Conservation (phyloP, 2,797 vertebrate genomes). For the Bradypodion ventrale region DNA sequence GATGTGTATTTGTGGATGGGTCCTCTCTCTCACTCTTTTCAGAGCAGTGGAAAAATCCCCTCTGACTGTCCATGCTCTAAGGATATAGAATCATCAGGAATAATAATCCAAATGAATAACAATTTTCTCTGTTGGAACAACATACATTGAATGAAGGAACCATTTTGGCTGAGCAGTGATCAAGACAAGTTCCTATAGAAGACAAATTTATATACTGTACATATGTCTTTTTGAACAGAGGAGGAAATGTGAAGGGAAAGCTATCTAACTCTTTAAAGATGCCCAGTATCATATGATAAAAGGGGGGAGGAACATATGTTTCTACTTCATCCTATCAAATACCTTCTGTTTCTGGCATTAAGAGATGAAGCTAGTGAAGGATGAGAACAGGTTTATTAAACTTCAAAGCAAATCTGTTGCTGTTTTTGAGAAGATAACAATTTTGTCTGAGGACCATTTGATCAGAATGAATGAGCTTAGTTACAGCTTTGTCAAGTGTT, state of each 20-base stretch:
- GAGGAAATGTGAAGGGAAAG: not conserved
- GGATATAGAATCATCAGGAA: no score
- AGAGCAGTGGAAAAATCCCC: no score
- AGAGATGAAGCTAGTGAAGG: constrained; percentile 18
- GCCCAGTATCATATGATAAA: constrained; percentile 28
- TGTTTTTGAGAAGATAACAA: constrained; percentile 22
- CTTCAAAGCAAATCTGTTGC: constrained; percentile 27
- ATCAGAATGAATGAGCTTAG: constrained; percentile 32
- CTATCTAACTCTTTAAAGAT: constrained; percentile 18
- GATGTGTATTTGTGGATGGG: no score
- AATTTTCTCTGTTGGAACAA: no score
- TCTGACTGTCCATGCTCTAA: no score
- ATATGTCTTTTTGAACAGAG: not conserved
- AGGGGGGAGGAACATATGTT: constrained; percentile 10
- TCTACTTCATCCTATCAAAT: constrained; percentile 32
- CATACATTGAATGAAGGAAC: no score
- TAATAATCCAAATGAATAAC: no score
- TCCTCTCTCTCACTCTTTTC: no score
- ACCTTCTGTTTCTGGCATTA: constrained; percentile 38
- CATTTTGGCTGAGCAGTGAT: no score
- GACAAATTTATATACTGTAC: not conserved
- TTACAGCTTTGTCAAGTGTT: constrained; percentile 24
- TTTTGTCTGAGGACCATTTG: constrained; percentile 27
- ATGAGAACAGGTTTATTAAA: constrained; percentile 32
- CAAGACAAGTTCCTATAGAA: no score